phyloP scores from a whole-genome alignment of 1,140 invertebrate genomes.

The Himalopsyche phryganea region DNA sequence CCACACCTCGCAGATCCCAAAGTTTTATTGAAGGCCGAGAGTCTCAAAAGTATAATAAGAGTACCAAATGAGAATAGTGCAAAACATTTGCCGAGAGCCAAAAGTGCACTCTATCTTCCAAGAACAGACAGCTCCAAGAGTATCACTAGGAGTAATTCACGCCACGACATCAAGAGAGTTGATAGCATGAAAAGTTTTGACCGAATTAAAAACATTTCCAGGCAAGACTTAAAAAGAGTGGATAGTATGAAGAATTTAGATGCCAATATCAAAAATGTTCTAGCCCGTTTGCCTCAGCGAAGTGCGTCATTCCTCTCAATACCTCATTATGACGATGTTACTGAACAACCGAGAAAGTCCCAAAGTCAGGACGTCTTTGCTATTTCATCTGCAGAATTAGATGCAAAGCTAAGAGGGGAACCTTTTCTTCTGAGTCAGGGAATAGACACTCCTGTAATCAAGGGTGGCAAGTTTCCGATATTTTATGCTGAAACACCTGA shows the following conservation, averaged over 20 bases:
- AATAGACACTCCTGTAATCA: constrained; percentile 51
- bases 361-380: constrained; percentile 5
- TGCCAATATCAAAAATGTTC: constrained; percentile 46
- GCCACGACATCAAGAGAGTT: constrained; percentile 39
- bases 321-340: constrained; percentile 23
- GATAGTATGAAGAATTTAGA: constrained; percentile 49
- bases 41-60: constrained; percentile 10
- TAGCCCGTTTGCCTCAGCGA: constrained; percentile 47
- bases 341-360: constrained; percentile 29
- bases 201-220: constrained; percentile 36
- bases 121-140: constrained; percentile 48
- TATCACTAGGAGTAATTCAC: constrained; percentile 37
- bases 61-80: background rate
- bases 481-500: constrained; percentile 50
- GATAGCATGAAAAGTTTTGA: constrained; percentile 50
- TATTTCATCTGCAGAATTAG: constrained; percentile 14
- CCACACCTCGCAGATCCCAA: background rate
- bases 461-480: constrained; percentile 47
- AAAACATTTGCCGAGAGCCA: constrained; percentile 15
- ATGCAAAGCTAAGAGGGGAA: constrained; percentile 34
- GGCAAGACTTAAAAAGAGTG: constrained; percentile 41
- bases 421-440: constrained; percentile 42
- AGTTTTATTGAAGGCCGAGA: constrained; percentile 11
- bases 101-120: constrained; percentile 38
- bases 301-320: constrained; percentile 52